Evolutionary conservation across 2,113 vertebrate species (phyloP).

Genomic region (Lepidiolamprologus cunningtoni): DNA sequence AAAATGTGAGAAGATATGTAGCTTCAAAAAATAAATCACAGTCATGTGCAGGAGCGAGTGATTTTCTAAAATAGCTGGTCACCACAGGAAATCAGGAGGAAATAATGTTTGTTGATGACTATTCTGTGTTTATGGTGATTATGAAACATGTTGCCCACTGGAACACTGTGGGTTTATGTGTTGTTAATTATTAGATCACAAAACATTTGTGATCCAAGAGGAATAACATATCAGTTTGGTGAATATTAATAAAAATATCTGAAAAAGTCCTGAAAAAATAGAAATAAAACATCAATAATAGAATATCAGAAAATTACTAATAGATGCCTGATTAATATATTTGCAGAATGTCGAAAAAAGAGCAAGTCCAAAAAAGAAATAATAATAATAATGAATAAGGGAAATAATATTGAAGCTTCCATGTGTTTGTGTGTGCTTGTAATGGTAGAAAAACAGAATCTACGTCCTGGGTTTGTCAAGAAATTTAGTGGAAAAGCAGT

Average conservation of each 20-base stretch:
- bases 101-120: background rate
- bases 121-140: background rate
- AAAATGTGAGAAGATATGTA: background rate
- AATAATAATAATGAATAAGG: background rate
- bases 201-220: background rate
- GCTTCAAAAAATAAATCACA: background rate
- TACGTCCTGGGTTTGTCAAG: background rate
- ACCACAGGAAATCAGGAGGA: background rate
- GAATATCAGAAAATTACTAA: background rate
- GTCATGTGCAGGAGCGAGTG: background rate
- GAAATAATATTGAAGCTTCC: background rate
- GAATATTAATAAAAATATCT: background rate
- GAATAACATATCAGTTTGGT: background rate
- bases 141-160: background rate
- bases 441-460: background rate
- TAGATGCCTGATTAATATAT: background rate
- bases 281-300: background rate
- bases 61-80: background rate
- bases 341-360: fast-evolving
- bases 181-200: background rate
- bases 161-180: background rate
- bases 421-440: fast-evolving
- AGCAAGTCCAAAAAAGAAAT: background rate
- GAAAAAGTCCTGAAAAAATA: background rate
- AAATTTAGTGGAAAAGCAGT: background rate